Conservation (phyloP, 2,113 vertebrate genomes). For the Rynchops niger region DNA sequence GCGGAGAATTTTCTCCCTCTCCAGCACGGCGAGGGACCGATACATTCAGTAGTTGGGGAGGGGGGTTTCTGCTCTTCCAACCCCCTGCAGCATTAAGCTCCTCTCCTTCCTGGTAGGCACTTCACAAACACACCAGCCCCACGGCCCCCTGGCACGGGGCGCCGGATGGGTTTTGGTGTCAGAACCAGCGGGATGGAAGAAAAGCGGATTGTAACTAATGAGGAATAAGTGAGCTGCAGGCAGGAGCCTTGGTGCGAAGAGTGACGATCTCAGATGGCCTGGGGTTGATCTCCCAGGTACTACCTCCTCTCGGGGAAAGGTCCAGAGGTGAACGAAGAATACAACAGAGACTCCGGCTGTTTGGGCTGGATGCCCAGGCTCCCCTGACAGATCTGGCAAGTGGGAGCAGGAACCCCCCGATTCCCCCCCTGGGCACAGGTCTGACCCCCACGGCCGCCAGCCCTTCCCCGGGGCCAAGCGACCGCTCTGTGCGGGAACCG, state of each 20-base stretch:
- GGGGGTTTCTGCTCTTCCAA: background rate
- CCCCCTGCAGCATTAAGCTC: background rate
- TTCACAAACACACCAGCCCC: background rate
- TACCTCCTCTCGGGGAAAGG: background rate
- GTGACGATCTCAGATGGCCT: rapidly evolving
- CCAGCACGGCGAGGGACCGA: background rate
- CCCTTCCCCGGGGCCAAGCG: rapidly evolving
- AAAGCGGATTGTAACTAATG: background rate
- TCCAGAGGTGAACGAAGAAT: background rate
- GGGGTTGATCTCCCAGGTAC: background rate
- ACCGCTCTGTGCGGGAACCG: rapidly evolving
- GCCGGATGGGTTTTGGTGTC: background rate
- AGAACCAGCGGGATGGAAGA: background rate
- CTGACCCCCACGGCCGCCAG: rapidly evolving
- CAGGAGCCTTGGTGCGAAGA: background rate
- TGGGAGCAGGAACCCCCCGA: background rate
- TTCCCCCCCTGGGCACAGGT: background rate
- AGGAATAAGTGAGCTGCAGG: background rate
- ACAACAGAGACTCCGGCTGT: background rate
- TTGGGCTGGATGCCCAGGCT: background rate
- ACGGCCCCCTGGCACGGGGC: rapidly evolving
- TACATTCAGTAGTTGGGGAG: background rate
- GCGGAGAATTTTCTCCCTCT: background rate
- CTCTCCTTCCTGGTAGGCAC: slow-evolving; percentile 63
- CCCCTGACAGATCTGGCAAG: background rate